phyloP scores from a whole-genome alignment of 2,113 vertebrate species.

The Peromyscus californicus region DNA sequence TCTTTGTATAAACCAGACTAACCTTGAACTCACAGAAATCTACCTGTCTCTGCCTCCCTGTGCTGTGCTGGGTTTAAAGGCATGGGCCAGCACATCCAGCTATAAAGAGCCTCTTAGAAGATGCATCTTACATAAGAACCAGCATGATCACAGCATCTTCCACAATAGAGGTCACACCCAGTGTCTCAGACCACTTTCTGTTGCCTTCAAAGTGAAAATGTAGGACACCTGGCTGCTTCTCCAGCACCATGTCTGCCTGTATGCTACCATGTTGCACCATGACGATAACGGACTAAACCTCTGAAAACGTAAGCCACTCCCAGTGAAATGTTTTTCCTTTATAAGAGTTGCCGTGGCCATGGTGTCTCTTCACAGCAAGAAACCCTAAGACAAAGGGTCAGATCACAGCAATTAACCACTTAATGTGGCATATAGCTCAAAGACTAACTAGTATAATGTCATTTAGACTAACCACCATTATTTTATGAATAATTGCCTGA shows the following conservation, averaged over 20 bases:
- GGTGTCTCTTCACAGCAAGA: background rate
- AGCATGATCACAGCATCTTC: background rate
- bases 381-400: slow-evolving; percentile 27
- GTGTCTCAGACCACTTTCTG: background rate
- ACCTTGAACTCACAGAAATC: background rate
- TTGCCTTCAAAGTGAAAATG: too few species aligned
- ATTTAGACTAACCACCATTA: slow-evolving; percentile 55
- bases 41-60: background rate
- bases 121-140: background rate
- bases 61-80: background rate
- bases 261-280: background rate
- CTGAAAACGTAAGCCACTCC: background rate
- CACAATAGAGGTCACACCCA: background rate
- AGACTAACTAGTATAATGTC: slow-evolving; percentile 35
- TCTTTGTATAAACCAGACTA: background rate
- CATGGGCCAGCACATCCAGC: background rate
- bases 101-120: background rate
- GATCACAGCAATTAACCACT: slow-evolving; percentile 60
- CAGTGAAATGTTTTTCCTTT: background rate
- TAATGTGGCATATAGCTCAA: slow-evolving; percentile 56
- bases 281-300: background rate
- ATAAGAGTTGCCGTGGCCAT: background rate
- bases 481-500: slow-evolving; percentile 61
- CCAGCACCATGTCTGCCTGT: background rate
- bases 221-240: background rate